Conservation (phyloP, 2,888 invertebrate genomes). For the Odontocolon sp. region DNA sequence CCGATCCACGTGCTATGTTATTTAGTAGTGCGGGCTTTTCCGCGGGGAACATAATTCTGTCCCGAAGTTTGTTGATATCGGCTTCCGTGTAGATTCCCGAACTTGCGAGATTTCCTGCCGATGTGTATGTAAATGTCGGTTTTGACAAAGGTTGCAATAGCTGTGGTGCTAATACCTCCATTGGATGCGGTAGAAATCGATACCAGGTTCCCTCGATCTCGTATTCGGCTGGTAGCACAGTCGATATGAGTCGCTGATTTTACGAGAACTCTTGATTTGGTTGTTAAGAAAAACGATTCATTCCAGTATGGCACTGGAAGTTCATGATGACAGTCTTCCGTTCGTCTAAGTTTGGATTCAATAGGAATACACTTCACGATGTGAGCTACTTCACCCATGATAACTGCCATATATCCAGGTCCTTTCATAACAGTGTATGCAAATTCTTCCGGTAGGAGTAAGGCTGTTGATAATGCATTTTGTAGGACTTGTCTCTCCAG, state of each 20-base stretch:
- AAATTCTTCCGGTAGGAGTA: background rate
- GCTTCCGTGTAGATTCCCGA: conserved; percentile 43
- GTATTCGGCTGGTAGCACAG: conserved; percentile 60
- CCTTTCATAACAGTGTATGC: conserved; percentile 6
- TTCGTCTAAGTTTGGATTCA: background rate
- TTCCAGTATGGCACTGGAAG: conserved; percentile 44
- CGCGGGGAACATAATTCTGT: conserved; percentile 52
- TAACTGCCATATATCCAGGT: background rate
- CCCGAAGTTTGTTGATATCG: conserved; percentile 37
- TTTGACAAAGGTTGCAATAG: conserved; percentile 24
- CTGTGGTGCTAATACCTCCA: conserved; percentile 1
- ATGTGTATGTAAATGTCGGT: conserved; percentile 37
- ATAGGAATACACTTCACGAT: conserved; percentile 3
- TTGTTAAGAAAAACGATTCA: conserved; percentile 56
- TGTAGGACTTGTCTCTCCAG: conserved; percentile 61
- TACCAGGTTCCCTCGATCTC: conserved; percentile 56
- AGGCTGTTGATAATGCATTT: conserved; percentile 63
- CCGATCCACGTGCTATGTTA: conserved; percentile 40
- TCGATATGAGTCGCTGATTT: conserved; percentile 54
- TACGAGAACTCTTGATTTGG: conserved; percentile 62
- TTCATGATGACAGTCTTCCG: background rate
- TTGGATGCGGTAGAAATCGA: background rate
- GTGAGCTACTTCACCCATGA: background rate
- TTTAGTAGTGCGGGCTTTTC: conserved; percentile 47
- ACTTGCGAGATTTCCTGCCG: conserved; percentile 11